phyloP scores from a whole-genome alignment of 2,797 vertebrate genomes.

The Galago senegalensis region DNA sequence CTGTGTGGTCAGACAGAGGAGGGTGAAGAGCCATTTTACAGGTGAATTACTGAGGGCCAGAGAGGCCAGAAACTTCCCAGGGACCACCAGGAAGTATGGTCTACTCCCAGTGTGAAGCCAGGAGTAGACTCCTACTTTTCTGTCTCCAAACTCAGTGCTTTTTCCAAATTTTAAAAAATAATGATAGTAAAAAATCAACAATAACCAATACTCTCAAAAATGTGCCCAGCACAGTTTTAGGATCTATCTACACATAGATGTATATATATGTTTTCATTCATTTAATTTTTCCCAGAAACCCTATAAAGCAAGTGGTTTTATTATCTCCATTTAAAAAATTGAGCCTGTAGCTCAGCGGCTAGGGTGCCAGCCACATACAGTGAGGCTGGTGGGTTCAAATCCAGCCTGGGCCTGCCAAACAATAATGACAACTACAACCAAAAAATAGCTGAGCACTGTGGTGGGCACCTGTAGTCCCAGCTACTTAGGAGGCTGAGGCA shows the following conservation, averaged over 20 bases:
- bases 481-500: too few relatives aligned
- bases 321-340: constrained; percentile 16
- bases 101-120: background rate
- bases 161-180: background rate
- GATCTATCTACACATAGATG: background rate
- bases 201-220: background rate
- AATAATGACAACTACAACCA: too few relatives aligned
- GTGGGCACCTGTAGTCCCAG: too few relatives aligned
- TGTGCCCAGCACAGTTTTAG: background rate
- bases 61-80: background rate
- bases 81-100: background rate
- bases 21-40: background rate
- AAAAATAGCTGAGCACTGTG: too few relatives aligned
- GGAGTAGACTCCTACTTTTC: background rate
- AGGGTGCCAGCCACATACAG: too few relatives aligned
- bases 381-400: too few relatives aligned
- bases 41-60: background rate
- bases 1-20: background rate
- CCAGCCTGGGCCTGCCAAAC: too few relatives aligned
- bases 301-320: background rate
- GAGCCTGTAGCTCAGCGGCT: background rate
- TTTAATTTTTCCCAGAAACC: constrained; percentile 24
- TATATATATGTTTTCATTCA: background rate
- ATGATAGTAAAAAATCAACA: background rate
- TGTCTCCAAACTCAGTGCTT: background rate